Evolutionary conservation across 2,797 vertebrate genomes (phyloP).

Genomic region (Sebastes minor): DNA sequence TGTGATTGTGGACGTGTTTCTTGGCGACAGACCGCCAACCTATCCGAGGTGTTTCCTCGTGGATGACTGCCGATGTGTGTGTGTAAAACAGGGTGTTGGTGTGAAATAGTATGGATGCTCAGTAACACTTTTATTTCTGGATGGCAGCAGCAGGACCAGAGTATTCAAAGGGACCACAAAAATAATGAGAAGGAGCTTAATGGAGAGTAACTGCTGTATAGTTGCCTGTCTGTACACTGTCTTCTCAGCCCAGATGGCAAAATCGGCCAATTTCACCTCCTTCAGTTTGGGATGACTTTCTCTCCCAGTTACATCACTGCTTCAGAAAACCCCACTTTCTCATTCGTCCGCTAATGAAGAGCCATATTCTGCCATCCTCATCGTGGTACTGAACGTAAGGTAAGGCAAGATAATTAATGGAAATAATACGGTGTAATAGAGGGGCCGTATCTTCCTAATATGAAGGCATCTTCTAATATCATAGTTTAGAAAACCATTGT

Average conservation of each 20-base stretch:
- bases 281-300: not conserved
- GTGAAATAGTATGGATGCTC: not conserved
- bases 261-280: conserved; percentile 1
- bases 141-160: not conserved
- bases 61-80: not conserved
- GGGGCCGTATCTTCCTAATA: not conserved
- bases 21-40: not conserved
- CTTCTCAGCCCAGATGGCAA: conserved; percentile 5
- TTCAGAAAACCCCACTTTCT: not conserved
- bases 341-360: not conserved
- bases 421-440: not conserved
- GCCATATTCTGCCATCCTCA: not conserved
- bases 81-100: not conserved
- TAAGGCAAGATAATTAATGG: not conserved
- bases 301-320: not conserved
- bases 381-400: not conserved
- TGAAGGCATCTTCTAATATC: not conserved
- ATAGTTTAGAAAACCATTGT: not conserved
- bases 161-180: not conserved
- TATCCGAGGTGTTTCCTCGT: not conserved
- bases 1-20: not conserved
- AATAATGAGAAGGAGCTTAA: not conserved
- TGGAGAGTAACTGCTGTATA: not conserved
- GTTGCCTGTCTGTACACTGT: not conserved
- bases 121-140: not conserved